Evolutionary conservation across 2,797 vertebrate species (phyloP).

Genomic region (Podarcis siculus): DNA sequence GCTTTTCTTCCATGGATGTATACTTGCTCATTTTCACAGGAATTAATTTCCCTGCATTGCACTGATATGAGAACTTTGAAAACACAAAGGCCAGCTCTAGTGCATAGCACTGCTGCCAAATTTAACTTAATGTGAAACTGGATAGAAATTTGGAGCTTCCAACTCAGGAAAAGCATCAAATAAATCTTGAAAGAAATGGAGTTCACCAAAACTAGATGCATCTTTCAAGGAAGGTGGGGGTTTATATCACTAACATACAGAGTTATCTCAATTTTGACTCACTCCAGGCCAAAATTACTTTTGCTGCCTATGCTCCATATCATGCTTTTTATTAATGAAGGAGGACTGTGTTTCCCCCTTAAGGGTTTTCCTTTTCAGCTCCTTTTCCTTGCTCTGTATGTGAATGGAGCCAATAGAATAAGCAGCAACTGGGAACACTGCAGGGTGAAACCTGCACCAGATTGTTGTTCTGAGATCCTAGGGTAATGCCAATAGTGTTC

Average conservation of each 20-base stretch:
- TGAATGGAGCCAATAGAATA: background rate
- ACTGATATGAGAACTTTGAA: background rate
- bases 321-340: background rate
- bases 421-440: background rate
- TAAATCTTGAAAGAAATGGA: background rate
- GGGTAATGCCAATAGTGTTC: background rate
- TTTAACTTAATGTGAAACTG: background rate
- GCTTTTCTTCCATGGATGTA: background rate
- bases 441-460: background rate
- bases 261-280: background rate
- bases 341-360: background rate
- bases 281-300: background rate
- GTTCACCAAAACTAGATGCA: background rate
- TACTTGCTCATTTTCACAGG: background rate
- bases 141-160: background rate
- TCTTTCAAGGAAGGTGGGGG: background rate
- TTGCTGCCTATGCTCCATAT: background rate
- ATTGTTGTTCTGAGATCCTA: background rate
- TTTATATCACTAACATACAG: background rate
- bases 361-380: background rate
- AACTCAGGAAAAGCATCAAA: background rate
- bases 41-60: background rate
- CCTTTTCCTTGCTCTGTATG: background rate
- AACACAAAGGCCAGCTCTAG: background rate
- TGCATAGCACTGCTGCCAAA: background rate